These are phyloP conservation scores for Spodoptera exigua DNA, from an alignment of 2,888 invertebrate species.

Conservation along the genomic window DNA sequence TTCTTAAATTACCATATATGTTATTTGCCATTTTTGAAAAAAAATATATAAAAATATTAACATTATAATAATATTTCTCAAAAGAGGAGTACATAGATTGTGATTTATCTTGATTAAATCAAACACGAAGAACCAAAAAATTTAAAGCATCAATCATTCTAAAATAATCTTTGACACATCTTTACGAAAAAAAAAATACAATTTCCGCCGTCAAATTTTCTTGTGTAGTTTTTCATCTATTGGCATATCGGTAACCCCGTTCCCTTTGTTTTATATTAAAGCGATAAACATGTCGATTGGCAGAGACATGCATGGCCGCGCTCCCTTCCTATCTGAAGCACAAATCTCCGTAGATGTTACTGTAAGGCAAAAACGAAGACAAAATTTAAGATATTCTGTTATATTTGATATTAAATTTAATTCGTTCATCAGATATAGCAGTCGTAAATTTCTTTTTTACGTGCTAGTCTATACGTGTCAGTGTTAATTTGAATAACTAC, in stretches of 20 bases:
- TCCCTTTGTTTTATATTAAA: constrained; percentile 89
- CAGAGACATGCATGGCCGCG: constrained; percentile 84
- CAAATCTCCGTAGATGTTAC: constrained; percentile 35
- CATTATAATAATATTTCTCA: too few species aligned
- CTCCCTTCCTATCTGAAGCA: constrained; percentile 69
- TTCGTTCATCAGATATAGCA: too few species aligned
- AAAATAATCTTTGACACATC: constrained; percentile 52
- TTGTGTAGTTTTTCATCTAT: constrained; percentile 83
- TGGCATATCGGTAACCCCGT: constrained; percentile 76
- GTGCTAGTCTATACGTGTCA: too few species aligned
- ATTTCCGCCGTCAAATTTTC: constrained; percentile 78
- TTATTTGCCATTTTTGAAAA: too few species aligned
- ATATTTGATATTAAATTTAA: too few species aligned
- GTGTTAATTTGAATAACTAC: too few species aligned
- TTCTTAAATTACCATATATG: too few species aligned
- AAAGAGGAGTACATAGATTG: too few species aligned
- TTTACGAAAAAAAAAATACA: constrained; percentile 70
- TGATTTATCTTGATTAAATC: constrained; percentile 25
- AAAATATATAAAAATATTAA: too few species aligned
- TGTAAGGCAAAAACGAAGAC: neutral
- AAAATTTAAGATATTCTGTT: constrained; percentile 1
- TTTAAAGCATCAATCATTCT: constrained; percentile 48
- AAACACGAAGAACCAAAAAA: constrained; percentile 29
- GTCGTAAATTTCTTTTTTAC: too few species aligned
- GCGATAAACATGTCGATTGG: constrained; percentile 89